Evolutionary conservation across 2,888 invertebrate species (phyloP).

Genomic region (Neria commutata): DNA sequence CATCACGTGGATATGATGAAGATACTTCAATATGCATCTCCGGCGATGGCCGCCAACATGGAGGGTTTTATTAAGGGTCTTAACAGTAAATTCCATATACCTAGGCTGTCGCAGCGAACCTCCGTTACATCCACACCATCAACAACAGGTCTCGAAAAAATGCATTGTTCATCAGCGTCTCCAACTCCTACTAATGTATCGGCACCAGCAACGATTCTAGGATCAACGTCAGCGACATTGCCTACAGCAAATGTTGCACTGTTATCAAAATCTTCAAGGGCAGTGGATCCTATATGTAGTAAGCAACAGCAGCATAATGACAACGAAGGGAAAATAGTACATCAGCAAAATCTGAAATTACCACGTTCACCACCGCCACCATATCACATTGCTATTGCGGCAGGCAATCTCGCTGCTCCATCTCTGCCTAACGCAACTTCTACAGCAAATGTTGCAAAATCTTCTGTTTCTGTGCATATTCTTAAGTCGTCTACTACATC

Average conservation of each 20-base stretch:
- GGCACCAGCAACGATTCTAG: background rate
- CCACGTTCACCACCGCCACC: slow-evolving; percentile 9
- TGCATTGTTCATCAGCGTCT: background rate
- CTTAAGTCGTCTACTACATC: slow-evolving; percentile 80
- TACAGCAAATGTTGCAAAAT: slow-evolving; percentile 55
- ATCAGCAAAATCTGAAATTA: background rate
- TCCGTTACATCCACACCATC: slow-evolving; percentile 5
- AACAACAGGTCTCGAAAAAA: background rate
- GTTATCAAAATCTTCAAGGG: slow-evolving; percentile 10
- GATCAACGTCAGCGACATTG: slow-evolving; percentile 3
- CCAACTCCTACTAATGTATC: background rate
- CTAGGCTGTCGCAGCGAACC: slow-evolving; percentile 72
- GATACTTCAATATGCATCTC: slow-evolving; percentile 66
- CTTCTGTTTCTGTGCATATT: slow-evolving; percentile 74
- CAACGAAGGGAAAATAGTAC: background rate
- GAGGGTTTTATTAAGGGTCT: slow-evolving; percentile 79
- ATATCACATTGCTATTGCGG: background rate
- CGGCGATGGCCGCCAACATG: slow-evolving; percentile 67
- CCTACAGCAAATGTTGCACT: slow-evolving; percentile 26
- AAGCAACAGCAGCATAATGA: slow-evolving; percentile 7
- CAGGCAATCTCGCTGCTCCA: background rate
- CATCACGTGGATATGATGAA: slow-evolving; percentile 60
- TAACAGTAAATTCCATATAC: slow-evolving; percentile 86
- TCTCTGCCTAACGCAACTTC: background rate
- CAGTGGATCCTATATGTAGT: background rate